Base-by-base conservation (phyloP, 1,140 invertebrate genomes). In the Orchesella cincta region DNA sequence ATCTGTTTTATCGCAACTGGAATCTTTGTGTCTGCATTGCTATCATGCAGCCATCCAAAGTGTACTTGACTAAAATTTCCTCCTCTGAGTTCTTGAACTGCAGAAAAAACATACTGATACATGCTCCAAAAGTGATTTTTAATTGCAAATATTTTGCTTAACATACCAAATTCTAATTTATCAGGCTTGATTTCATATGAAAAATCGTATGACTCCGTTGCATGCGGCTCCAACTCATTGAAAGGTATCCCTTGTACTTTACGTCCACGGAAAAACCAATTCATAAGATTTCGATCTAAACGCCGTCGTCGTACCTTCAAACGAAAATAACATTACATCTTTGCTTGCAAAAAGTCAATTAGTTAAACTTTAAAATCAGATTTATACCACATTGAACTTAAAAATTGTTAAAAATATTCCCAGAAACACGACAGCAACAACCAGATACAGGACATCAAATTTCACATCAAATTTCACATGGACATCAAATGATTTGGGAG, bases 1-100 rank as follows among this genome's bases (percentile, higher is more conserved):
- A 76, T 76, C 1, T 62, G 33, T n/a, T 76, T 76, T 8, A 29
- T 51, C 1, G 75, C 75, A 36, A 76, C 70, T 57, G 62, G 62
- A 12, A 14, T 29, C 8, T 29, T 8, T 8, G 8, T 31, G 31
- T 18, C 8, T 62, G 8, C 31, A 12, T 31, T 67, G 2, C 33
- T 33, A 3, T 5, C 23, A 12, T 67, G 8, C 3, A 57, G 31
- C 8, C 33, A 31, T 8, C 62, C 62, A 3, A 67, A 67, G 1
- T 67, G 28, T 14, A 67, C 62, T n/a, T 67, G 29, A 2, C 62
- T 29, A 67, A 67, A 67, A 29, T 67, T 67, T 5, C 62, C 62
- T 29, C 62, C 28, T 67, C 33, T 67, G 26, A 67, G 62, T 23
- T 67, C 62, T n/a, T 29, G 26, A 8, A 31, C 62, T 67, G 29